Base-by-base conservation (phyloP, 2,888 invertebrate genomes). In the Clunio marinus region DNA sequence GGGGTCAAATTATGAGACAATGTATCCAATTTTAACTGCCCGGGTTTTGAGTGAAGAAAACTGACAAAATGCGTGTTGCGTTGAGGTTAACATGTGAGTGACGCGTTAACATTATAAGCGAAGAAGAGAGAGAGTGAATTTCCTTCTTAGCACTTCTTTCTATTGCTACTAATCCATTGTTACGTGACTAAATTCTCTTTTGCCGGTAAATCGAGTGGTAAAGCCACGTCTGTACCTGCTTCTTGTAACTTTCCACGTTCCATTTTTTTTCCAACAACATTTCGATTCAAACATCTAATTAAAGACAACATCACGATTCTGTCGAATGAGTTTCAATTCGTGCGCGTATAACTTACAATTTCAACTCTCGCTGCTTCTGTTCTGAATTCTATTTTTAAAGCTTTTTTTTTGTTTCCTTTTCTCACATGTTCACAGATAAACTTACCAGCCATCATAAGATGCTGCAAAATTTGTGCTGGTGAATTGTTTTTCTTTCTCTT, bases 301-400 rank as follows among this genome's bases (percentile, higher is more conserved):
- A 45, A 51, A 51, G 20, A 13, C n/a, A 22, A 51, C 51, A 22
- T 51, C 51, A 51, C 51, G 51, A 51, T 51, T 45, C 45, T 15
- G 4, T 45, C 45, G 45, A 45, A 45, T 45, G 10, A 15, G 4
- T 51, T 51, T n/a, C n/a, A n/a, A n/a, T n/a, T 51, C 51, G 51
- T 51, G 51, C 51, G 51, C 51, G 51, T n/a, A n/a, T n/a, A n/a
- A 51, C 51, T 7, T 51, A 15, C 10, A 51, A 51, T 51, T 51
- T 32, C 13, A 5, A 8, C 35, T 32, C 35, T 32, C 51, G 17
- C 17, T 22, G 51, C 41, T 32, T 5, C 51, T n/a, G n/a, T n/a
- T n/a, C 5, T 13, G 17, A 22, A 51, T 13, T 8, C 7, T 22
- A 22, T 51, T 51, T 22, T 15, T 13, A 10, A n/a, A 41, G 5